Evolutionary conservation across 2,113 vertebrate species (phyloP).

Genomic region (Myiagra hebetior): DNA sequence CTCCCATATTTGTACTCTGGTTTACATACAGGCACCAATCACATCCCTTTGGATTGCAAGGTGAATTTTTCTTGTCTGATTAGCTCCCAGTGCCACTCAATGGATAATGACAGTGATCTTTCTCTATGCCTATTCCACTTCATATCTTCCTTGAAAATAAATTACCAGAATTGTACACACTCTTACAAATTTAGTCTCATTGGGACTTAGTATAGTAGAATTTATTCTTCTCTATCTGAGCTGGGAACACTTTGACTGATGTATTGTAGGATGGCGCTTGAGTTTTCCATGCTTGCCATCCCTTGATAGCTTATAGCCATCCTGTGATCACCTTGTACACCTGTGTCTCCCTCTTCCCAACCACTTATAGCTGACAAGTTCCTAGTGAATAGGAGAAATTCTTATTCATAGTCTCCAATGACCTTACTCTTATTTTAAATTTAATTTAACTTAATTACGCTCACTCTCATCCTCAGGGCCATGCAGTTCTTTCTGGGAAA

Average conservation of each 20-base stretch:
- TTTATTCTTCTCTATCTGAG: background rate
- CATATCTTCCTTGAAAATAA: background rate
- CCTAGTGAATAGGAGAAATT: background rate
- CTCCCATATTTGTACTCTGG: background rate
- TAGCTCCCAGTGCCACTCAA: background rate
- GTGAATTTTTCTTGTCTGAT: background rate
- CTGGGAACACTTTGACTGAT: background rate
- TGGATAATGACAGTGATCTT: background rate
- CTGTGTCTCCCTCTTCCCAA: background rate
- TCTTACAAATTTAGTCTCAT: background rate
- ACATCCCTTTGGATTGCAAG: background rate
- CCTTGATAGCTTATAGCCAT: background rate
- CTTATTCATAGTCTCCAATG: background rate
- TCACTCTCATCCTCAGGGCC: background rate
- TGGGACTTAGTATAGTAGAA: background rate
- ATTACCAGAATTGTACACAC: background rate
- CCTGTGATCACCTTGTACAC: background rate
- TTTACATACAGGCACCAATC: background rate
- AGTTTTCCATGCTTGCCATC: background rate
- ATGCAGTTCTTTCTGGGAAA: background rate
- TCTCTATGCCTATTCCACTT: background rate
- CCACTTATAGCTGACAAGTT: background rate
- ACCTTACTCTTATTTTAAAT: constrained; percentile 5
- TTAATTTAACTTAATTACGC: background rate
- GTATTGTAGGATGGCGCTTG: background rate